Base-by-base conservation (phyloP, 2,797 vertebrate species). In the Pogoniulus pusillus region DNA sequence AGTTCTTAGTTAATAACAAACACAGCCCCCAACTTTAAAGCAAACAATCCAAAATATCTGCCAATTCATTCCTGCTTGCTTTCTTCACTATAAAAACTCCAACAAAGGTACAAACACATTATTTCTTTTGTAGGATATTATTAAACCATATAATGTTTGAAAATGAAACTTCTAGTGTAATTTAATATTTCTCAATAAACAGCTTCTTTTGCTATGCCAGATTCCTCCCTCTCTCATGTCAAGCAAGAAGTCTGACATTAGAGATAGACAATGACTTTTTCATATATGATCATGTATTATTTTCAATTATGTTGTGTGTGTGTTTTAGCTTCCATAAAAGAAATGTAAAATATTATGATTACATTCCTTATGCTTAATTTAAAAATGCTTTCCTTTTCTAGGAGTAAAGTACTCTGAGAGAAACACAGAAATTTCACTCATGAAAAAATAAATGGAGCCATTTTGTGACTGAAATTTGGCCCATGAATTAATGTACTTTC, bases 1-100 rank as follows among this genome's bases (percentile, higher is more conserved):
- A 89, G 51, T 69, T 92, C 78, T 75, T 47, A n/a, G 51, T 74
- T 70, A 72, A 90, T 95, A 94, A 88, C 57, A 86, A 91, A 85
- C 30, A 77, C 60, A 84, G 93, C 93, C 3, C 1, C 2, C 41
- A 60, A 10, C 77, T 87, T 89, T 83, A 82, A 91, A 92, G 60
- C 23, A 78, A 92, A 78, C 35, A 77, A 39, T 85, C 39, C 87
- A 45, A 87, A 96, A 89, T 92, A 91, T 85, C 69, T 82, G 58
- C 75, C 81, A 93, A 93, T 62, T 22, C 27, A 59, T 63, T 49
- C 34, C 53, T 32, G n/a, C 16, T 77, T 85, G 2, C 59, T 91
- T 82, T 59, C 34, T 82, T 65, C 24, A 70, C 7, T 30, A 80
- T 53, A 62, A 82, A 7, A 14, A 54, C 39, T 71, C 17, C 49